phyloP scores from a whole-genome alignment of 2,888 invertebrate species.

The Unio pictorum region DNA sequence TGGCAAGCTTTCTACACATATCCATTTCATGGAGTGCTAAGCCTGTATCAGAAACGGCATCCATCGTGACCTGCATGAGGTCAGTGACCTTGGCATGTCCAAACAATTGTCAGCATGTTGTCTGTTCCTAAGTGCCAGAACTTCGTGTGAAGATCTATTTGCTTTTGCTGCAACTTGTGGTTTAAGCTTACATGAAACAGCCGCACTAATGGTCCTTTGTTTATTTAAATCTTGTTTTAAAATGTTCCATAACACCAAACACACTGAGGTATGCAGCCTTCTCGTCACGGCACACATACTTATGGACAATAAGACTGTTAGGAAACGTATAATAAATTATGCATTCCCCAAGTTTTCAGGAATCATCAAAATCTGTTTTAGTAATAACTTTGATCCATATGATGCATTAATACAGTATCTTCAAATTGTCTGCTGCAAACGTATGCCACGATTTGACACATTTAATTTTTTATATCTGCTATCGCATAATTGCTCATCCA shows the following conservation, averaged over 20 bases:
- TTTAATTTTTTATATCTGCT: too few relatives aligned
- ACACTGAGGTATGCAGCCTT: slow-evolving; percentile 23
- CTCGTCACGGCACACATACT: slow-evolving; percentile 20
- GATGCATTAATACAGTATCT: too few relatives aligned
- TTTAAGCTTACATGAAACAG: slow-evolving; percentile 34
- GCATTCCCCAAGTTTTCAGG: too few relatives aligned
- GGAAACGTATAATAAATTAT: slow-evolving; percentile 11
- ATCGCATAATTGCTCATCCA: too few relatives aligned
- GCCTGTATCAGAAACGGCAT: background rate
- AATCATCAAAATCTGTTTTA: too few relatives aligned
- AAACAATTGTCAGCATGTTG: slow-evolving; percentile 23
- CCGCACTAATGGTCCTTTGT: slow-evolving; percentile 7
- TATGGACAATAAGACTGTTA: slow-evolving; percentile 19
- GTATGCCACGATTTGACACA: too few relatives aligned
- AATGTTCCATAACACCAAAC: slow-evolving; percentile 22
- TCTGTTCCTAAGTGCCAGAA: slow-evolving; percentile 21
- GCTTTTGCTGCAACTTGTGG: slow-evolving; percentile 31
- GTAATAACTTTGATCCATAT: too few relatives aligned
- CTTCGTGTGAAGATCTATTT: slow-evolving; percentile 33
- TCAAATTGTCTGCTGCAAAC: too few relatives aligned
- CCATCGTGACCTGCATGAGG: slow-evolving; percentile 7
- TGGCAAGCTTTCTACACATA: too few relatives aligned
- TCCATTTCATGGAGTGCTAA: slow-evolving; percentile 3
- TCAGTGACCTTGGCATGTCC: background rate
- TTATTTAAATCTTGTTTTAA: slow-evolving; percentile 4